A percentile compares a stretch with the other conserved stretches of the same genome.
phyloP scores from a whole-genome alignment of 2,797 vertebrate genomes.

The Podargus strigoides region DNA sequence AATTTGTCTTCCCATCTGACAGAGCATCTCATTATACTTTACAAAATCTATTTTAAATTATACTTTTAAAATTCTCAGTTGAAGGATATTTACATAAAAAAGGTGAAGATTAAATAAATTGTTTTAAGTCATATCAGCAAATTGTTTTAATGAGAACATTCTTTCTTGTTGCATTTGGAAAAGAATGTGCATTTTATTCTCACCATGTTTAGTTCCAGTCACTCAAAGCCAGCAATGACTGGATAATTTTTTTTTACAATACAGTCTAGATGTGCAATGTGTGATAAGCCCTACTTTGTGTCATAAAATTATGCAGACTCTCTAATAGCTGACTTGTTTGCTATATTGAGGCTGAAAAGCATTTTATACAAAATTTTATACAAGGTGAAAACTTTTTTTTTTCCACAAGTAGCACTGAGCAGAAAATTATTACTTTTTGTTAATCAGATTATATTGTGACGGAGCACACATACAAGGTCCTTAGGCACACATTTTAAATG shows the following conservation, averaged over 20 bases:
- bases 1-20: conserved; percentile 75
- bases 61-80: conserved; percentile 63
- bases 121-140: conserved; percentile 67
- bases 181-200: conserved; percentile 46
- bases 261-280: conserved; percentile 23
- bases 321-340: conserved; percentile 34
- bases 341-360: conserved; percentile 5
- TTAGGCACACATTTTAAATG: conserved; percentile 24
- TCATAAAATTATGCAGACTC: conserved; percentile 31
- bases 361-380: conserved; percentile 13
- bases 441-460: conserved; percentile 49
- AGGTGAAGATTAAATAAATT: conserved; percentile 75
- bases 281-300: conserved; percentile 15
- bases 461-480: neutral
- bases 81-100: conserved; percentile 73
- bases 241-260: neutral
- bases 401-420: neutral
- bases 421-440: conserved; percentile 41
- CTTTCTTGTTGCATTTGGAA: conserved; percentile 52
- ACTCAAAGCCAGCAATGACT: conserved; percentile 9
- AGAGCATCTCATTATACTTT: conserved; percentile 73
- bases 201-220: conserved; percentile 41
- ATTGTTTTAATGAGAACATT: conserved; percentile 60
- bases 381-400: neutral
- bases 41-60: conserved; percentile 72